Percentiles rank a stretch among this genome's conserved stretches.
These are phyloP conservation scores for Acrobasis consociella DNA, from an alignment of 2,888 invertebrate species.

Conservation along the genomic window DNA sequence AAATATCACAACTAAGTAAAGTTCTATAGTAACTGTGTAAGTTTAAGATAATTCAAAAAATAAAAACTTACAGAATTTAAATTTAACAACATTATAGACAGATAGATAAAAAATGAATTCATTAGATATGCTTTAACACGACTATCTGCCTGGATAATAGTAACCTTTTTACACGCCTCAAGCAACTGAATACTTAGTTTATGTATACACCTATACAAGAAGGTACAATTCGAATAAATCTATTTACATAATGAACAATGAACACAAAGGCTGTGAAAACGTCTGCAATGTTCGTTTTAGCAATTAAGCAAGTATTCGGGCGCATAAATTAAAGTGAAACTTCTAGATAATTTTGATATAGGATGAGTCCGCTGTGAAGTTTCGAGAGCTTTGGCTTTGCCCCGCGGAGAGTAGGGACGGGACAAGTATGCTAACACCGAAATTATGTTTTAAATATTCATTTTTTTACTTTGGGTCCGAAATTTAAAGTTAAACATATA, in stretches of 20 bases:
- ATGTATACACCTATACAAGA: conserved; percentile 3
- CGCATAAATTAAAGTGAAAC: conserved; percentile 27
- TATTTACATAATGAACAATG: conserved; percentile 40
- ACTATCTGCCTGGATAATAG: conserved; percentile 28
- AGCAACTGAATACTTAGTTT: neutral
- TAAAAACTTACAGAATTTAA: conserved; percentile 4
- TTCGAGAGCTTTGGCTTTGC: conserved; percentile 18
- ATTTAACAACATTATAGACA: neutral
- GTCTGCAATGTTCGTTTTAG: conserved; percentile 26
- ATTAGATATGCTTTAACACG: conserved; percentile 12
- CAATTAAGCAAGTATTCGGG: conserved; percentile 26
- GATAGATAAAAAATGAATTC: conserved; percentile 1
- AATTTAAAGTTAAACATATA: neutral
- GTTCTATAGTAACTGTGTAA: too few species aligned
- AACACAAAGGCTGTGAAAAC: conserved; percentile 34
- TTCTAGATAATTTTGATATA: conserved; percentile 30
- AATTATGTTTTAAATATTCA: neutral
- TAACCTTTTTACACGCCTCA: neutral
- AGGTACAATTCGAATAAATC: conserved; percentile 35
- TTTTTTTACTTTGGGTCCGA: neutral
- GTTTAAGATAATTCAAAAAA: too few species aligned
- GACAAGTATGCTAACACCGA: neutral
- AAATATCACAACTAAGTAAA: conserved; percentile 26
- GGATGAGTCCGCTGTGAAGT: conserved; percentile 21
- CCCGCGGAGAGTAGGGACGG: conserved; percentile 9